Evolutionary conservation across 2,797 vertebrate species (phyloP).

Genomic region (Sorex maritimensis): DNA sequence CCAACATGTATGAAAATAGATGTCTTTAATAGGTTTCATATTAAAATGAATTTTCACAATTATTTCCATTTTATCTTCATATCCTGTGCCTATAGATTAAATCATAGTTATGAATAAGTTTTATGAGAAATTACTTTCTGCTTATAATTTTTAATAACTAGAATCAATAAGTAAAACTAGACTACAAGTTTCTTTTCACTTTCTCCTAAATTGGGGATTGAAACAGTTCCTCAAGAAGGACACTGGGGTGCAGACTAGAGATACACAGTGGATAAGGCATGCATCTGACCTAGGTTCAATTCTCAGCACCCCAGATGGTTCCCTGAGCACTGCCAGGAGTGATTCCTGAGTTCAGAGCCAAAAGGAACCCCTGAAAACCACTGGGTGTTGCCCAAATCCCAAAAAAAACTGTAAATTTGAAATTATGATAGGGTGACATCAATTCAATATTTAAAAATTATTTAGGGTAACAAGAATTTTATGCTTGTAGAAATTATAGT

Average conservation of each 20-base stretch:
- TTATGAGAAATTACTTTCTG: slow-evolving; percentile 49
- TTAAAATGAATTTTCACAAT: not conserved
- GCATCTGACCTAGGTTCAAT: too few species aligned
- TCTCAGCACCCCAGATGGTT: too few species aligned
- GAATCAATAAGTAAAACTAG: slow-evolving; percentile 17
- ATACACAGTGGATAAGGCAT: too few species aligned
- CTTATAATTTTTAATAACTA: slow-evolving; percentile 58
- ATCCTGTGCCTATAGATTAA: not conserved
- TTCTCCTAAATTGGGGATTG: slow-evolving; percentile 27
- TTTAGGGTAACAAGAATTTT: not conserved
- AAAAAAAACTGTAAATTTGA: not conserved
- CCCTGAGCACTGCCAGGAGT: too few species aligned
- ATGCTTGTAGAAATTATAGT: slow-evolving; percentile 24
- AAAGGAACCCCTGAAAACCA: too few species aligned
- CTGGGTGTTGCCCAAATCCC: too few species aligned
- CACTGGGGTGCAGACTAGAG: too few species aligned
- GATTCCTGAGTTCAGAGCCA: too few species aligned
- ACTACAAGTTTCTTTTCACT: not conserved
- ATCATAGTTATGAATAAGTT: slow-evolving; percentile 34
- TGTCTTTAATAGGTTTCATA: slow-evolving; percentile 36
- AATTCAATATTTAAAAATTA: slow-evolving; percentile 13
- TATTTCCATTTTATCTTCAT: slow-evolving; percentile 49
- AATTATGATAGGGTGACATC: slow-evolving; percentile 28
- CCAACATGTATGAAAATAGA: slow-evolving; percentile 8
- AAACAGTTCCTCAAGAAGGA: not conserved